These are phyloP conservation scores for Apodemia mormo DNA, from an alignment of 2,888 invertebrate species.

Conservation along the genomic window DNA sequence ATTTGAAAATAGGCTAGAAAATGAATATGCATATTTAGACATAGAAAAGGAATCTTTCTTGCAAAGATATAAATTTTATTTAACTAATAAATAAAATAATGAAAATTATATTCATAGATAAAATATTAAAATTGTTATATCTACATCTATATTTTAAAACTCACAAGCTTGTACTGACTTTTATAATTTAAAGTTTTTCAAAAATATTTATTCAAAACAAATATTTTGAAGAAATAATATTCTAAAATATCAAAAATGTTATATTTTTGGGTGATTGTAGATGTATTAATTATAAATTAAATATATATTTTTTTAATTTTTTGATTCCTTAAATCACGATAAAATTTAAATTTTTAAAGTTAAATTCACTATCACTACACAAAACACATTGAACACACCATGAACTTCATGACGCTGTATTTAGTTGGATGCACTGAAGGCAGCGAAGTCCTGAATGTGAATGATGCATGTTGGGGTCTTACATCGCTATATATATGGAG, in stretches of 20 bases:
- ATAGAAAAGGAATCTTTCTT: background rate
- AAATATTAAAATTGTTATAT: no score
- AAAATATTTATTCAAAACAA: no score
- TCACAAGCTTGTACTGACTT: no score
- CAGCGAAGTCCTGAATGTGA: slow-evolving; percentile 80
- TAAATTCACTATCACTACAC: slow-evolving; percentile 39
- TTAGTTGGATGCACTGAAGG: slow-evolving; percentile 79
- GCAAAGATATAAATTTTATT: background rate
- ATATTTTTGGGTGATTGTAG: background rate
- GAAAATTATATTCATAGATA: no score
- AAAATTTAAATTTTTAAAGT: slow-evolving; percentile 6
- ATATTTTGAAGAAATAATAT: background rate
- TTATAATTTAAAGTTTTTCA: no score
- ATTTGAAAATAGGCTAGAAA: slow-evolving; percentile 21
- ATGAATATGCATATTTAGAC: background rate
- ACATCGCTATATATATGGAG: slow-evolving; percentile 77
- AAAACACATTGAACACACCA: slow-evolving; percentile 64
- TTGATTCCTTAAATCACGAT: background rate
- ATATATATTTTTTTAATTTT: background rate
- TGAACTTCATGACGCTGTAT: slow-evolving; percentile 79
- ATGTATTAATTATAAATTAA: background rate
- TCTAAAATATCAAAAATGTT: background rate
- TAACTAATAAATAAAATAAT: background rate
- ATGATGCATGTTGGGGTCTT: slow-evolving; percentile 72
- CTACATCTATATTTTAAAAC: no score